Evolutionary conservation across 2,888 invertebrate species (phyloP), one percentile per base, ranked within the genome.

Genomic region (Drosophila nigritarsus): DNA sequence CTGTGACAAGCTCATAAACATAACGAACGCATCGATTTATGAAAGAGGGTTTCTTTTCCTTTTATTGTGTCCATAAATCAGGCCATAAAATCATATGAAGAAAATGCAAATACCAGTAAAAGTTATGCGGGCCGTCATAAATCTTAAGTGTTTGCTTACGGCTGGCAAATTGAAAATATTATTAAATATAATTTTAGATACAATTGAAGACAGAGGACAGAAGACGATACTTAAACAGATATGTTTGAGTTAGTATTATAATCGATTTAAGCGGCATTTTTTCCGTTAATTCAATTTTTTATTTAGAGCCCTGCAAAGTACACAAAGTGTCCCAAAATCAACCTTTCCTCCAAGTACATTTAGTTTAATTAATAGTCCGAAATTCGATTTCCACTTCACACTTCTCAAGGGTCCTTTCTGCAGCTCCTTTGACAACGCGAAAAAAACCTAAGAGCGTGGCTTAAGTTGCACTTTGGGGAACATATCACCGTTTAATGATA

Each of bases 1-100:
- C 91, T 90, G 91, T 65, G 83, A 81, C 91, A 73, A 61, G 67
- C 70, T 60, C 75, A 78, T 80, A 83, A 85, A 70, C 83, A 71
- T 85, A 73, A 83, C 50, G 59, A 53, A n/a, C 34, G 51, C 56
- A 61, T 67, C 75, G 75, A 77, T 89, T 87, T 79, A 67, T 69
- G 65, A 42, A 20, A 32, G 53, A 59, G 20, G n/a, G 54, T 65
- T 63, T 18, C 34, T 15, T 18, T n/a, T 11, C 38, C n/a, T 75
- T 87, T 85, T 72, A 80, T 83, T 71, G 56, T 51, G 53, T 55
- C 49, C 71, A 87, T 88, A 86, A 84, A 83, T 73, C 73, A 36
- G 54, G 55, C 45, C 63, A 56, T 86, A 65, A 89, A 89, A 71
- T 45, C 56, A 71, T 61, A 53, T 54, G 51, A 30, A 20, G 48